Percentiles rank a stretch among this genome's conserved stretches.
phyloP scores from a whole-genome alignment of 2,113 vertebrate species.

The Scolopax mira region DNA sequence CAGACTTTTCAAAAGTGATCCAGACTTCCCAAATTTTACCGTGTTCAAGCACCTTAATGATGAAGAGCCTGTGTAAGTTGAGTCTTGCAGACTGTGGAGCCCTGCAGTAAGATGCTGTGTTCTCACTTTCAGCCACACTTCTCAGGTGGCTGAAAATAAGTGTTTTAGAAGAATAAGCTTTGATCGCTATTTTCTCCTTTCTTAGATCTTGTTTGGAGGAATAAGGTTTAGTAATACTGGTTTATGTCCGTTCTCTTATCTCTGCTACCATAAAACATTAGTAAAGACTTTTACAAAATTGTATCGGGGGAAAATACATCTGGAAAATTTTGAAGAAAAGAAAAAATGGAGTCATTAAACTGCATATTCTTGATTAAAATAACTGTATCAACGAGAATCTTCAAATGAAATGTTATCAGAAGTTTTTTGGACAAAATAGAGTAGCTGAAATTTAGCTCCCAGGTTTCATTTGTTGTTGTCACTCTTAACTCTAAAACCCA shows the following conservation, averaged over 20 bases:
- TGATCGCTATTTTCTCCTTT: neutral
- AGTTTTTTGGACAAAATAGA: neutral
- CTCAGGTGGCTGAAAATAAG: neutral
- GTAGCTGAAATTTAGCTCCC: neutral
- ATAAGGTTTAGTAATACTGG: neutral
- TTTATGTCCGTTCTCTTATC: neutral
- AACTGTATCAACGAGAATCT: neutral
- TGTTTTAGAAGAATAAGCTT: neutral
- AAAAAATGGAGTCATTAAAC: neutral
- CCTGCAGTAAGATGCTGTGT: neutral
- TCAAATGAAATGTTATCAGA: neutral
- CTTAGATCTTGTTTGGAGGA: neutral
- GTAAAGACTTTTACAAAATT: neutral
- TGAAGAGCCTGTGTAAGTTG: neutral
- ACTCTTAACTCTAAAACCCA: neutral
- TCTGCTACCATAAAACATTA: neutral
- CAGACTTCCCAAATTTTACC: neutral
- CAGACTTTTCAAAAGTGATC: neutral
- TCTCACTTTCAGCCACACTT: neutral
- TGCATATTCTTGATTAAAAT: neutral
- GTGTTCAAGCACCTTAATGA: neutral
- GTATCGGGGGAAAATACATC: neutral
- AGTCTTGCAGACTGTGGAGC: neutral
- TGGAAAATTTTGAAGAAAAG: neutral
- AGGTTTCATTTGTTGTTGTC: neutral